Evolutionary conservation across 2,797 vertebrate genomes (phyloP).

Genomic region (Rhynchonycteris naso): DNA sequence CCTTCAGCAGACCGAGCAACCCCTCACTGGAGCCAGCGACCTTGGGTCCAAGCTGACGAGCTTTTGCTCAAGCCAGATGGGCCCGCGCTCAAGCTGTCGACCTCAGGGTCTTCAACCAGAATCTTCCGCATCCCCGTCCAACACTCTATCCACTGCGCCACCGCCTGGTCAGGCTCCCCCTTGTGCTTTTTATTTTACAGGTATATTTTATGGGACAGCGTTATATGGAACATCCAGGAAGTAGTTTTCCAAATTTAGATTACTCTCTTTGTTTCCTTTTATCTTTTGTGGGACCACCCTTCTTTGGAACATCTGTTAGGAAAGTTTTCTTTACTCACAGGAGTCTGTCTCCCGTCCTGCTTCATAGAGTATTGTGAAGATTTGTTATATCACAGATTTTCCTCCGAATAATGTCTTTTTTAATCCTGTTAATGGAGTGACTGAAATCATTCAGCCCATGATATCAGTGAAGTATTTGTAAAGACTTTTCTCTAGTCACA

Average conservation of each 20-base stretch:
- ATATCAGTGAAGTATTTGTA: background rate
- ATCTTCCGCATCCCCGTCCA: too few species aligned
- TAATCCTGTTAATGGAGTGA: background rate
- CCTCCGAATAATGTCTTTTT: background rate
- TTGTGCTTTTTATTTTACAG: too few species aligned
- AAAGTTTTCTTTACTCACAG: background rate
- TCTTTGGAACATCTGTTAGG: background rate
- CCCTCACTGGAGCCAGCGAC: too few species aligned
- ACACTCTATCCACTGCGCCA: too few species aligned
- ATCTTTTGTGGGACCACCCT: background rate
- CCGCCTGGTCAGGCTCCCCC: too few species aligned
- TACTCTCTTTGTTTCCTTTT: fast-evolving
- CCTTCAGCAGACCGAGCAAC: too few species aligned
- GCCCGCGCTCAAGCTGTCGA: too few species aligned
- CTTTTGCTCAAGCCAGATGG: too few species aligned
- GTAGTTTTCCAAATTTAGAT: background rate
- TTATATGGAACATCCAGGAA: background rate
- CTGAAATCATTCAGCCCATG: background rate
- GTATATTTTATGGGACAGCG: background rate
- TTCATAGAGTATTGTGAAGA: background rate
- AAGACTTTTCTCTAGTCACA: background rate
- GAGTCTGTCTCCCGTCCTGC: background rate
- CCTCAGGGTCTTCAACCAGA: too few species aligned
- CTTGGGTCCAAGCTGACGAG: too few species aligned
- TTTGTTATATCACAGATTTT: background rate